These are phyloP conservation scores for Dolichomitus sp. DNA, from an alignment of 2,888 invertebrate species.

Conservation along the genomic window DNA sequence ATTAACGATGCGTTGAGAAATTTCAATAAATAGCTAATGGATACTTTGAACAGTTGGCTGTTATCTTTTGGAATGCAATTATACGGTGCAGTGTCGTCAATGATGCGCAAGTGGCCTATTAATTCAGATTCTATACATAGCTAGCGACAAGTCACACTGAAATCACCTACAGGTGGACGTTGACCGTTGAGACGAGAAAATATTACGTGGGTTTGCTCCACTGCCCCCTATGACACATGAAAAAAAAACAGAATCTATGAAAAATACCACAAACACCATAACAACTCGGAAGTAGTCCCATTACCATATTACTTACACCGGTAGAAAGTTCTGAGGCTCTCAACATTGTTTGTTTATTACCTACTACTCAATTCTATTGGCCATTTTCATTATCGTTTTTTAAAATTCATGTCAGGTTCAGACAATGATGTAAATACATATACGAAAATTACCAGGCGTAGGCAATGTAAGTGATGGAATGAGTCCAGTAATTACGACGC, in stretches of 20 bases:
- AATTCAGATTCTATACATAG: background rate
- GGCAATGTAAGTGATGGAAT: background rate
- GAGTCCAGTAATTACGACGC: background rate
- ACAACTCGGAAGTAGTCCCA: background rate
- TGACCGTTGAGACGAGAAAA: background rate
- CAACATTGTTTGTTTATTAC: background rate
- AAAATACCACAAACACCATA: background rate
- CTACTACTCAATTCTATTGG: background rate
- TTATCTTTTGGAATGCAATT: background rate
- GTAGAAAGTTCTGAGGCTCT: constrained; percentile 13
- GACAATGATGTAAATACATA: constrained; percentile 11
- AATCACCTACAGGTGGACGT: background rate
- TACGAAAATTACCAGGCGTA: background rate
- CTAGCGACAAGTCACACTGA: background rate
- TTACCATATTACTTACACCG: background rate
- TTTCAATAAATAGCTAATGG: background rate
- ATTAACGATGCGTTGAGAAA: background rate
- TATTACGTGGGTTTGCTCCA: background rate
- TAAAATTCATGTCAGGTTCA: background rate
- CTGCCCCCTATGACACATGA: background rate
- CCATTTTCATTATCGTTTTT: background rate
- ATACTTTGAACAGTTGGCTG: constrained; percentile 10
- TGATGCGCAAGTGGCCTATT: constrained; percentile 9
- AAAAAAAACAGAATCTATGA: background rate
- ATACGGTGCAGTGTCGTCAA: background rate